Evolutionary conservation across 2,797 vertebrate genomes (phyloP), one percentile per base, ranked within the genome.

Genomic region (Typhlichthys eigenmanni): DNA sequence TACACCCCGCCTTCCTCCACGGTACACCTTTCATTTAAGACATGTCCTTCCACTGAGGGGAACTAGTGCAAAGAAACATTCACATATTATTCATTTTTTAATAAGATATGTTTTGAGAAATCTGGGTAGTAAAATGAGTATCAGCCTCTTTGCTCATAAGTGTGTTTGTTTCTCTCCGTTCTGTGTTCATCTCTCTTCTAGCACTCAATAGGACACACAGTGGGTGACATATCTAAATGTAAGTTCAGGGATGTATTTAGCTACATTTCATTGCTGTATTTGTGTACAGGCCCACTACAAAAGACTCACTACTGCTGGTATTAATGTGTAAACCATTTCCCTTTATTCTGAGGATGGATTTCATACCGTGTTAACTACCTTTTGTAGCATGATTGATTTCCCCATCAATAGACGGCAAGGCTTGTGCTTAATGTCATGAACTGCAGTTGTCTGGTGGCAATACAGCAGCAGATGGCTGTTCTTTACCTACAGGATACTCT

Each of bases 51-150:
- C 48, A 58, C 19, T 45, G 55, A 61, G 47, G 63, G 17, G 62
- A 24, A 70, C 56, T 55, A 64, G 16, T 69, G 32, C 63, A 11
- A 1, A 47, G 14, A 6, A 54, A 13, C 34, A 13, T 11, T 58
- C 34, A 67, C 60, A 66, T 72, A 69, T 68, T 19, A 16, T 72
- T 79, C 4, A 64, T 64, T 38, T 10, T 66, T 75, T 58, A 4
- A 29, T 29, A 29, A 29, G 24, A 29, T 29, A 29, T 24, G 63
- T 13, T 71, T 73, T 51, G 54, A 64, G 60, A 69, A 71, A 77
- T 80, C 68, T 64, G 61, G 80, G 60, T 56, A 68, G 84, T 65
- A 87, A 88, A 62, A 34, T 13, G 73, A 54, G 63, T 62, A 38
- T 53, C 70, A 56, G 60, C 65, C 53, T 74, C 65, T 67, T 60